Percentiles rank a stretch among this genome's conserved stretches.
phyloP scores from a whole-genome alignment of 2,888 invertebrate species.

The Hipparchia sbordonii region DNA sequence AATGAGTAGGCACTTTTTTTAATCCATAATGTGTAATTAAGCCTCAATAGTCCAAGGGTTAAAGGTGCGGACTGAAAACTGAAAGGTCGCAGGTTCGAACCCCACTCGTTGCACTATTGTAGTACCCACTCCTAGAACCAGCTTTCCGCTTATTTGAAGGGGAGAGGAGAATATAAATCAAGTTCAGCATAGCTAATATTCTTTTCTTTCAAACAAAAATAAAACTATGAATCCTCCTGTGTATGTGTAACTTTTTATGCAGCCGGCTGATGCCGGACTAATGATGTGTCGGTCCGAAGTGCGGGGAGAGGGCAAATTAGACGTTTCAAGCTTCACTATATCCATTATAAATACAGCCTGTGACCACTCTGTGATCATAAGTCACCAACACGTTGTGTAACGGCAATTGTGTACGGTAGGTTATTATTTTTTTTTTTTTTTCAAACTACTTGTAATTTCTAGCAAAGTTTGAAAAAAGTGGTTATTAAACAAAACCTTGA shows the following conservation, averaged over 20 bases:
- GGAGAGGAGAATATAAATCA: too few relatives aligned
- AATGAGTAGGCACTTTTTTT: too few relatives aligned
- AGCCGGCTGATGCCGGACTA: slow-evolving; percentile 46
- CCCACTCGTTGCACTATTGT: too few relatives aligned
- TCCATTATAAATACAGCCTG: slow-evolving; percentile 65
- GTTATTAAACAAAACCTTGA: not conserved
- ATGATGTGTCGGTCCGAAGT: slow-evolving; percentile 48
- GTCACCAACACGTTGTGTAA: slow-evolving; percentile 50
- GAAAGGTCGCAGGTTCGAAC: too few relatives aligned
- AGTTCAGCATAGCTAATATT: too few relatives aligned
- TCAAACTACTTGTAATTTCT: not conserved
- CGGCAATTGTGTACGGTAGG: slow-evolving; percentile 23
- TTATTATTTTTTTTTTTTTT: not conserved
- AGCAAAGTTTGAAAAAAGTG: not conserved
- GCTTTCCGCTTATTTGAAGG: too few relatives aligned
- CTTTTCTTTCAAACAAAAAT: not conserved
- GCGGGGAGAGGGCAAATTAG: slow-evolving; percentile 63
- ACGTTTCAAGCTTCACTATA: slow-evolving; percentile 56
- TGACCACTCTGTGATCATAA: slow-evolving; percentile 58
- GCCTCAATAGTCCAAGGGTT: too few relatives aligned
- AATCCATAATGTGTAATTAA: too few relatives aligned
- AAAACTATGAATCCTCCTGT: not conserved
- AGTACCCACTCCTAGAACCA: too few relatives aligned
- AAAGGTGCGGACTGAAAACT: too few relatives aligned
- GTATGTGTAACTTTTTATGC: slow-evolving; percentile 4